Conservation (phyloP, 2,888 invertebrate species). For the Drosophila limbata region DNA sequence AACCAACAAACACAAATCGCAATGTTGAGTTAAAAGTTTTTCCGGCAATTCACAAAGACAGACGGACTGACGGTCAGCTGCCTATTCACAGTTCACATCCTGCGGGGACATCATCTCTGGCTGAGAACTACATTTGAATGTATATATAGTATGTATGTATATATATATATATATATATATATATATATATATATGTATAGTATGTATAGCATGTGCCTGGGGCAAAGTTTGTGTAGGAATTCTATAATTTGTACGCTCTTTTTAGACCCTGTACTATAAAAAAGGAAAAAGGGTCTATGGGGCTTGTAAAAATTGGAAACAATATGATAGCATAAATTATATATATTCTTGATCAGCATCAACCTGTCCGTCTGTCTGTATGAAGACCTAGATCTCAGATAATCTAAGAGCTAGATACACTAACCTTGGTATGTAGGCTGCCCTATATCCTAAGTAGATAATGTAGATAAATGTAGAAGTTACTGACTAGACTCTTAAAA, state of each 20-base stretch:
- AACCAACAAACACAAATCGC: constrained; percentile 16
- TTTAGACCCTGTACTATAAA: neutral
- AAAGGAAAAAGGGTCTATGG: neutral
- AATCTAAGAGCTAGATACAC: too few species aligned
- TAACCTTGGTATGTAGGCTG: too few species aligned
- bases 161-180: too few species aligned
- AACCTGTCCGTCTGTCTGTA: too few species aligned
- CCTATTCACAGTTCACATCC: constrained; percentile 12
- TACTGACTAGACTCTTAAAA: too few species aligned
- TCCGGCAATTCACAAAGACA: constrained; percentile 8
- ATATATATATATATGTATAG: too few species aligned
- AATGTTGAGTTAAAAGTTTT: constrained; percentile 53
- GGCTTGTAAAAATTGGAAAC: neutral
- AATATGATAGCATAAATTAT: neutral
- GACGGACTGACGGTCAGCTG: constrained; percentile 1
- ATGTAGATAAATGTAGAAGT: too few species aligned
- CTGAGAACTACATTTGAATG: neutral
- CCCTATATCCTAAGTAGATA: too few species aligned
- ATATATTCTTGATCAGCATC: neutral
- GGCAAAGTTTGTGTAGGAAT: constrained; percentile 28
- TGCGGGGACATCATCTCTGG: neutral
- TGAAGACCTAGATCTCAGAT: too few species aligned
- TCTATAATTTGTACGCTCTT: constrained; percentile 31
- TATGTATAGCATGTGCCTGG: constrained; percentile 5
- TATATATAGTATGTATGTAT: too few species aligned